phyloP scores from a whole-genome alignment of 2,113 vertebrate genomes.

The Psephotus haematonotus region DNA sequence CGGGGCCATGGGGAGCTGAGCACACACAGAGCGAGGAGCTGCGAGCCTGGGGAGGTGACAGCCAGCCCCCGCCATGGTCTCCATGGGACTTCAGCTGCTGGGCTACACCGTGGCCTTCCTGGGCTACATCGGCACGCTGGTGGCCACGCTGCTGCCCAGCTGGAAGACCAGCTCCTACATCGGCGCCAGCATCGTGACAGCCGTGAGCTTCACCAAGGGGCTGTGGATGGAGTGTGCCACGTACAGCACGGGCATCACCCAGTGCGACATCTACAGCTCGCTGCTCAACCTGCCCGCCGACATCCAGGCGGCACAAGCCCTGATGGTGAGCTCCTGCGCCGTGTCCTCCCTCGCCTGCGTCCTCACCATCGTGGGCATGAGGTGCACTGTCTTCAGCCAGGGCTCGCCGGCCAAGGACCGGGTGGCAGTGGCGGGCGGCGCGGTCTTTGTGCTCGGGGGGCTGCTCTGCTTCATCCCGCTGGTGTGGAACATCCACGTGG shows the following conservation, averaged over 20 bases:
- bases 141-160: slow-evolving; percentile 86
- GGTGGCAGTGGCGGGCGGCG: slow-evolving; percentile 81
- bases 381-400: slow-evolving; percentile 90
- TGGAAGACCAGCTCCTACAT: slow-evolving; percentile 91
- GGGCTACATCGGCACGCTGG: slow-evolving; percentile 86
- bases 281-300: slow-evolving; percentile 86
- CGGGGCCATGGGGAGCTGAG: not conserved
- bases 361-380: slow-evolving; percentile 85
- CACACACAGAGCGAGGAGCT: not conserved
- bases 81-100: slow-evolving; percentile 86
- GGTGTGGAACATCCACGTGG: slow-evolving; percentile 90
- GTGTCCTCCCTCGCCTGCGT: slow-evolving; percentile 83
- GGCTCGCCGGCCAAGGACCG: slow-evolving; percentile 79
- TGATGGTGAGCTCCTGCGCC: slow-evolving; percentile 91
- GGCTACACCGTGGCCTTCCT: slow-evolving; percentile 88
- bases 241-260: slow-evolving; percentile 93
- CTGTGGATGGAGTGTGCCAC: slow-evolving; percentile 98
- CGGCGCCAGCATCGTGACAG: slow-evolving; percentile 92
- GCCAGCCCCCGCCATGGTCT: slow-evolving; percentile 77
- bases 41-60: not conserved
- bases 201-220: slow-evolving; percentile 87
- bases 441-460: slow-evolving; percentile 82
- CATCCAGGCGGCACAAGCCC: slow-evolving; percentile 87
- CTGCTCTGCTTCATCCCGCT: slow-evolving; percentile 88
- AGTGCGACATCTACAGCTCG: slow-evolving; percentile 96